Conservation (phyloP, 1,140 invertebrate species). For the Bombus breviceps region DNA sequence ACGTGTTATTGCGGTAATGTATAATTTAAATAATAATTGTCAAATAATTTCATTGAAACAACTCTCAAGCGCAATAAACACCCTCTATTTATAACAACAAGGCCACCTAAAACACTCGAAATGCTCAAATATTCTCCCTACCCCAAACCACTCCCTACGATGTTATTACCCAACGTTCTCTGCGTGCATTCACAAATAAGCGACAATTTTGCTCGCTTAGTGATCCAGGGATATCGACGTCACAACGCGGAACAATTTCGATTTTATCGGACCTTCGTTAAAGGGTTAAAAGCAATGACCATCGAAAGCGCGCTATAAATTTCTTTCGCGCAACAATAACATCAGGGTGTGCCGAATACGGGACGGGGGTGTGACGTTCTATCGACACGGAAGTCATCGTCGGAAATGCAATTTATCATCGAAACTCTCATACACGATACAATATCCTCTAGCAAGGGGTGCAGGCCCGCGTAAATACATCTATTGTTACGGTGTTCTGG, state of each 20-base stretch:
- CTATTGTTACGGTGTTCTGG: constrained; percentile 45
- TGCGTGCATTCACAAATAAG: not conserved
- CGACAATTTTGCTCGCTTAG: not conserved
- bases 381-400: constrained; percentile 28
- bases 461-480: constrained; percentile 43
- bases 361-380: too few relatives aligned
- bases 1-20: too few relatives aligned
- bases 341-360: not conserved
- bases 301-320: constrained; percentile 6
- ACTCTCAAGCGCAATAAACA: too few relatives aligned
- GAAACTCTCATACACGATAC: not conserved
- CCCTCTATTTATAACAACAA: too few relatives aligned
- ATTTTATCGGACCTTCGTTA: not conserved
- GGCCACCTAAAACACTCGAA: too few relatives aligned
- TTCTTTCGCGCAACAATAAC: constrained; percentile 26
- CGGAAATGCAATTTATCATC: constrained; percentile 54
- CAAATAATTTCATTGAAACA: not conserved
- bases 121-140: not conserved
- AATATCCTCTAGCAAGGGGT: constrained; percentile 15
- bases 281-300: constrained; percentile 3
- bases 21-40: not conserved
- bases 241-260: not conserved
- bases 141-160: not conserved
- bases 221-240: not conserved
- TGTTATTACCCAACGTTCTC: not conserved